Conservation (phyloP, 2,888 invertebrate species). For the Unio pictorum region DNA sequence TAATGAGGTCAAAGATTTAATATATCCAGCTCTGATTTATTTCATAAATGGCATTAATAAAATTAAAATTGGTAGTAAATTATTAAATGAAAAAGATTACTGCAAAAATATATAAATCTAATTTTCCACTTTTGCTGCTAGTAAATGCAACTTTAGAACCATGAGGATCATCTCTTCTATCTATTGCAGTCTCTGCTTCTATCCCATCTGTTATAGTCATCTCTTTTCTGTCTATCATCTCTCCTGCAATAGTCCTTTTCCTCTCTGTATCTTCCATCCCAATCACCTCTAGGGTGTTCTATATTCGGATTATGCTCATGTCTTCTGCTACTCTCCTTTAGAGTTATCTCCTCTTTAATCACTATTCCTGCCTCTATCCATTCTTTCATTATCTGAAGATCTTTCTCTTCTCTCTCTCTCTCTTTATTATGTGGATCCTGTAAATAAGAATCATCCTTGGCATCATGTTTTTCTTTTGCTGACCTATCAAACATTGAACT, state of each 20-base stretch:
- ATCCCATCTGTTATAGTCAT: slow-evolving; percentile 29
- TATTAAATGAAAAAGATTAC: too few species aligned
- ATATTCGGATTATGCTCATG: too few species aligned
- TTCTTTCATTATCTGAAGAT: slow-evolving; percentile 6
- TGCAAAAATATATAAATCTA: too few species aligned
- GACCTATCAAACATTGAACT: not conserved
- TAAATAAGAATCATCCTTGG: not conserved
- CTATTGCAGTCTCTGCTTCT: slow-evolving; percentile 9
- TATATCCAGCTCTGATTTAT: too few species aligned
- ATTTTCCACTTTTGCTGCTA: too few species aligned
- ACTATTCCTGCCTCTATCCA: slow-evolving; percentile 11
- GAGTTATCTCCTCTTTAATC: slow-evolving; percentile 10
- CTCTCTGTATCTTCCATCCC: slow-evolving; percentile 4
- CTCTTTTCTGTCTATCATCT: not conserved
- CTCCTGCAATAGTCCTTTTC: not conserved
- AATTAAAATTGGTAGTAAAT: too few species aligned
- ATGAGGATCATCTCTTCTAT: slow-evolving; percentile 7
- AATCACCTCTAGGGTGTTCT: not conserved
- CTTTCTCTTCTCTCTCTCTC: slow-evolving; percentile 3
- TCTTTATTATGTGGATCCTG: not conserved
- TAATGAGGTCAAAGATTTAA: too few species aligned
- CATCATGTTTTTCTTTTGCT: slow-evolving; percentile 4
- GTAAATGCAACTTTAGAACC: too few species aligned
- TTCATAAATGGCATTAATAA: too few species aligned
- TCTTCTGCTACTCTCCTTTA: slow-evolving; percentile 2